Percentiles rank a stretch among this genome's conserved stretches.
Conservation (phyloP, 2,888 invertebrate genomes). For the Acanthoscelides obtectus region DNA sequence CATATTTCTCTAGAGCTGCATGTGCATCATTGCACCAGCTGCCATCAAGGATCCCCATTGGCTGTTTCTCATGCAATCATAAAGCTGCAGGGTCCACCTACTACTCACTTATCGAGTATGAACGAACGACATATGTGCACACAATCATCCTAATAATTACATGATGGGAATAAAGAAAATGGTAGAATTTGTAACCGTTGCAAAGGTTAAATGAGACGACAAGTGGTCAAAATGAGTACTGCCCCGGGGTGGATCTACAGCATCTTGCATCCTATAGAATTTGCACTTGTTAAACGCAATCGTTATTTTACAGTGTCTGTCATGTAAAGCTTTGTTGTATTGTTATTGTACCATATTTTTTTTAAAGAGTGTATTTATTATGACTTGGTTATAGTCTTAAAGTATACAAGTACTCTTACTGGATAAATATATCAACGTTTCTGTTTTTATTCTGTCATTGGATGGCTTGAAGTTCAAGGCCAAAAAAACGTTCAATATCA, state of each 20-base stretch:
- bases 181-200: background rate
- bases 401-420: no score
- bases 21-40: background rate
- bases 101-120: background rate
- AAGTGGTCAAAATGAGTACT: background rate
- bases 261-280: background rate
- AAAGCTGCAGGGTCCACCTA: background rate
- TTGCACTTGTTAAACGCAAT: background rate
- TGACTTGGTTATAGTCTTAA: no score
- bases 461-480: no score
- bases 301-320: no score
- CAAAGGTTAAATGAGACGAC: background rate
- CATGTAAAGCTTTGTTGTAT: background rate
- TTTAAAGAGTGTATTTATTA: no score
- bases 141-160: background rate
- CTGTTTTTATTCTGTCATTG: no score
- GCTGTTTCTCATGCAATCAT: background rate
- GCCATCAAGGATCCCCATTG: background rate
- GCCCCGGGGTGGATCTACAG: background rate
- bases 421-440: no score
- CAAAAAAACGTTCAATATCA: no score
- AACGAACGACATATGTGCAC: background rate
- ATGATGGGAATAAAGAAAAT: background rate
- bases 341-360: no score
- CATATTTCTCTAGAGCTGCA: background rate